A percentile compares a stretch with the other conserved stretches of the same genome.
Evolutionary conservation across 2,113 vertebrate species (phyloP).

Genomic region (Carassius auratus): DNA sequence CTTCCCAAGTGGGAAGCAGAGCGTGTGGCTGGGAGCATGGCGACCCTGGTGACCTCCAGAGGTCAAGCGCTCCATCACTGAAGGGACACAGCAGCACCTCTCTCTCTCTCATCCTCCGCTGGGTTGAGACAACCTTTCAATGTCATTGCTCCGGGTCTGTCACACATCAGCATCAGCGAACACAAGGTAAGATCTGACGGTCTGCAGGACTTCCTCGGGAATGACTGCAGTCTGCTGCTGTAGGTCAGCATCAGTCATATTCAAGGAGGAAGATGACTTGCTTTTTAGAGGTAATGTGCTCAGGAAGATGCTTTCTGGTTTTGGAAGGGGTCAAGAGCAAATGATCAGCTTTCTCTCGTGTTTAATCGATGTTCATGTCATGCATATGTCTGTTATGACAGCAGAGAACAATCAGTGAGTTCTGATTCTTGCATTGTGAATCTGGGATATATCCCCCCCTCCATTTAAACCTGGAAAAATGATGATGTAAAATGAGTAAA

Average conservation of each 20-base stretch:
- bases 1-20: constrained; percentile 31
- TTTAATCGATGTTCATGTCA: neutral
- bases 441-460: neutral
- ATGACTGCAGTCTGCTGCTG: neutral
- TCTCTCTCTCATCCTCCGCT: neutral
- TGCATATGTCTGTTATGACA: neutral
- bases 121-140: constrained; percentile 58
- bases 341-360: neutral
- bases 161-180: neutral
- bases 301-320: neutral
- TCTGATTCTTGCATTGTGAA: neutral
- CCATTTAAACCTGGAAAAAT: neutral
- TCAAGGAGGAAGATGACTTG: constrained; percentile 2
- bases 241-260: neutral
- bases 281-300: neutral
- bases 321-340: neutral
- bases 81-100: neutral
- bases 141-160: constrained; percentile 56
- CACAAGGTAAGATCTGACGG: neutral
- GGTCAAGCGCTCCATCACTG: constrained; percentile 26
- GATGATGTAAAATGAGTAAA: neutral
- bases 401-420: neutral
- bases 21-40: constrained; percentile 22
- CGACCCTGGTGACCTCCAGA: neutral
- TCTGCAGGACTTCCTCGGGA: neutral